Percentiles rank a stretch among this genome's conserved stretches.
These are phyloP conservation scores for Machaerirhynchus nigripectus DNA, from an alignment of 2,113 vertebrate genomes.

Conservation along the genomic window DNA sequence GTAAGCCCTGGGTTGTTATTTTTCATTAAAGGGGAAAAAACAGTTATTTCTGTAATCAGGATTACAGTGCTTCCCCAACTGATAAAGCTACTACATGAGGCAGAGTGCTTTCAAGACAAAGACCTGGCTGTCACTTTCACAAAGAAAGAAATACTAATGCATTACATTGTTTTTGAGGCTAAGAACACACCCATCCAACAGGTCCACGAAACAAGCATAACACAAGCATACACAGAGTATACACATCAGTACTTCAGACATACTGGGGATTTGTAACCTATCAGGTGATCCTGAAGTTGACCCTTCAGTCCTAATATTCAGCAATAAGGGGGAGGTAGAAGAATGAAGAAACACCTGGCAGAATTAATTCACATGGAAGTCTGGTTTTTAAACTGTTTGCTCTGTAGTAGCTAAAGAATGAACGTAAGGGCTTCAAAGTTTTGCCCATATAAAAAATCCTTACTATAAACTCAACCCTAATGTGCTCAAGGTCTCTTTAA, in stretches of 20 bases:
- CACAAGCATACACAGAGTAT: neutral
- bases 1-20: neutral
- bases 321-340: neutral
- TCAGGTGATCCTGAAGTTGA: neutral
- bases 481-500: neutral
- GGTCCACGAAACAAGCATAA: neutral
- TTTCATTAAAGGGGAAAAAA: neutral
- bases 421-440: neutral
- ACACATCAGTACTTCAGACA: neutral
- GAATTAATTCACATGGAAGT: neutral
- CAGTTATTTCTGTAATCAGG: neutral
- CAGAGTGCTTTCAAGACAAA: neutral
- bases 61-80: neutral
- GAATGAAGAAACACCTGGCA: neutral
- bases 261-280: neutral
- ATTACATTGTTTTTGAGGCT: neutral
- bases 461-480: neutral
- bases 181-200: neutral
- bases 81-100: neutral
- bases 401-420: neutral
- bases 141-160: neutral
- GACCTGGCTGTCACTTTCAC: neutral
- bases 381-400: neutral
- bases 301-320: neutral
- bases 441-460: neutral